These are phyloP conservation scores for Spermophilus dauricus DNA, from an alignment of 2,113 vertebrate genomes.

Conservation along the genomic window DNA sequence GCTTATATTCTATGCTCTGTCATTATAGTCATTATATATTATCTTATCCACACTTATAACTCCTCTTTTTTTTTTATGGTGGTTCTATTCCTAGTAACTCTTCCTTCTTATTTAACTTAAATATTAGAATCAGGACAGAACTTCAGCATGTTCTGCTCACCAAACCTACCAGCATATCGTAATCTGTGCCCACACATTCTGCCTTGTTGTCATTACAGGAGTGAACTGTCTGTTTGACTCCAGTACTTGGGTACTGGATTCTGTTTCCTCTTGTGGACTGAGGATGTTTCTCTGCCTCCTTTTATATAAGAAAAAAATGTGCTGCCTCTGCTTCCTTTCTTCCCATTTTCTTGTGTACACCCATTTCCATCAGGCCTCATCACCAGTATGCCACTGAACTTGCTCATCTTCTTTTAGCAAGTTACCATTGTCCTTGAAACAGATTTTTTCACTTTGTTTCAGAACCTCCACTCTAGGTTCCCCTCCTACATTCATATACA, in stretches of 20 bases:
- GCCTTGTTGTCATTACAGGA: background rate
- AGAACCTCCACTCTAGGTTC: background rate
- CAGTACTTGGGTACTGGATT: background rate
- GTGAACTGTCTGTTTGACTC: background rate
- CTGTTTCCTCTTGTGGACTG: background rate
- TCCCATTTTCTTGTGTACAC: background rate
- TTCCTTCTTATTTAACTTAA: slow-evolving; percentile 23
- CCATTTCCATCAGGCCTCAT: background rate
- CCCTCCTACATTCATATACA: background rate
- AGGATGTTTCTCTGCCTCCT: background rate
- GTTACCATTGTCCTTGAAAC: background rate
- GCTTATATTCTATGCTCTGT: background rate
- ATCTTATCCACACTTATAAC: background rate
- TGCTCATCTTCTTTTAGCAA: background rate
- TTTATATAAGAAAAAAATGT: background rate
- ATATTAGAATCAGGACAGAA: slow-evolving; percentile 1
- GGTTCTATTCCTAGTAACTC: background rate
- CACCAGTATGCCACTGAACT: rapidly evolving
- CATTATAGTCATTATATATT: background rate
- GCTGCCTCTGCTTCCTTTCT: background rate
- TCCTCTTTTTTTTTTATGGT: background rate
- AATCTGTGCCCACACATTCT: background rate
- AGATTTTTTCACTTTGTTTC: background rate
- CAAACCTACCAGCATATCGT: background rate
- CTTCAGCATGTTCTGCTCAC: background rate